Conservation (phyloP, 2,888 invertebrate genomes). For the Drosophila phalerata region DNA sequence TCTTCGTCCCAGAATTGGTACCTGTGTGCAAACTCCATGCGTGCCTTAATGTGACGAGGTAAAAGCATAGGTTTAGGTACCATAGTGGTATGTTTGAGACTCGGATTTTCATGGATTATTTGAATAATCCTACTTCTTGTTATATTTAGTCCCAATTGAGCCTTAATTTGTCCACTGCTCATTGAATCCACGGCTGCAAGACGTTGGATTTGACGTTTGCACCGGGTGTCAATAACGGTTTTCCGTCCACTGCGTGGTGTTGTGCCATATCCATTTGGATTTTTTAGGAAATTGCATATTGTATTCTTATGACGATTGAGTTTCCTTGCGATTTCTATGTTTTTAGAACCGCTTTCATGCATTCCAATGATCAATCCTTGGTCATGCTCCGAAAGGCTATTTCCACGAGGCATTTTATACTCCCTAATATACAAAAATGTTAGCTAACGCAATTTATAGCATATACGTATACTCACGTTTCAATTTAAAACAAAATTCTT, state of each 20-base stretch:
- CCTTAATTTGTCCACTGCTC: not conserved
- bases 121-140: not conserved
- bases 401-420: not conserved
- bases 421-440: not conserved
- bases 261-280: not conserved
- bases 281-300: too few relatives aligned
- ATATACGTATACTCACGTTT: not conserved
- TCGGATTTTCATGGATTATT: not conserved
- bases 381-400: not conserved
- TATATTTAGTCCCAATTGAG: not conserved
- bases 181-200: not conserved
- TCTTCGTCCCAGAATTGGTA: not conserved
- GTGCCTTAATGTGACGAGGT: not conserved
- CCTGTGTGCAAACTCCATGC: not conserved
- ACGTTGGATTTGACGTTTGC: not conserved
- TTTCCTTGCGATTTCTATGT: not conserved
- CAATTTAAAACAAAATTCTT: too few relatives aligned
- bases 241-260: not conserved
- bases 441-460: not conserved
- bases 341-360: not conserved
- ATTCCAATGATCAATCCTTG: too few relatives aligned
- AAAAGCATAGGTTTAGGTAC: too few relatives aligned
- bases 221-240: not conserved
- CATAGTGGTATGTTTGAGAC: too few relatives aligned
- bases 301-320: not conserved